Base-by-base conservation (phyloP, 2,113 vertebrate genomes). In the Ciconia boyciana region DNA sequence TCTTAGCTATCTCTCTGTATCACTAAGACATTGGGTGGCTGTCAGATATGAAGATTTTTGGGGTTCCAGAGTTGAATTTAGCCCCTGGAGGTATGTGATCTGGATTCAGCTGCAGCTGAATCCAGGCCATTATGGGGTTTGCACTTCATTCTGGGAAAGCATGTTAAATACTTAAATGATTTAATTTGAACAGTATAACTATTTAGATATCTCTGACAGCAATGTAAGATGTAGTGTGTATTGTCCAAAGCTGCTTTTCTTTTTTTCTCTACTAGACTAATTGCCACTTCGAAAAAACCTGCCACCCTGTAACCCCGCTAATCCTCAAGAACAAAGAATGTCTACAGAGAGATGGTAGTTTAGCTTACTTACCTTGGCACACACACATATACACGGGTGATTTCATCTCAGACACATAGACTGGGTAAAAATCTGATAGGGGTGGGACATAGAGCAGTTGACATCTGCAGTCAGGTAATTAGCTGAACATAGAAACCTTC, bases 21-120 rank as follows among this genome's bases (percentile, higher is more conserved):
- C 74, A 25, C 54, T 46, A 55, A 46, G 78, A 48, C 20, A 13
- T 46, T 25, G 20, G 20, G 49, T 57, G 62, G 34, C 29, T 49
- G 64, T 62, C 36, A 91, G 82, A 43, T 72, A 62, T 4, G 13
- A 89, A 91, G 62, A 91, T 66, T 66, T 92, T 89, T 8, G n/a
- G 58, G 55, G 43, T 34, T 94, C 77, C 49, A 36, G 26, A 58
- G 62, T 21, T 83, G 83, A 64, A 76, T 90, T 89, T 82, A 84
- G n/a, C 46, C 16, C 43, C 55, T 82, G 20, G 71, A 97, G 96
- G 92, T 96, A 96, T 96, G 65, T 88, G 97, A 92, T 97, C 91
- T 81, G 72, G 96, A 94, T 98, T 89, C 92, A 90, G 91, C 93
- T 94, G 95, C 98, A 98, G 98, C 98, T 98, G 98, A n/a, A n/a